phyloP scores from a whole-genome alignment of 1,140 invertebrate species.

The Campodea augens region DNA sequence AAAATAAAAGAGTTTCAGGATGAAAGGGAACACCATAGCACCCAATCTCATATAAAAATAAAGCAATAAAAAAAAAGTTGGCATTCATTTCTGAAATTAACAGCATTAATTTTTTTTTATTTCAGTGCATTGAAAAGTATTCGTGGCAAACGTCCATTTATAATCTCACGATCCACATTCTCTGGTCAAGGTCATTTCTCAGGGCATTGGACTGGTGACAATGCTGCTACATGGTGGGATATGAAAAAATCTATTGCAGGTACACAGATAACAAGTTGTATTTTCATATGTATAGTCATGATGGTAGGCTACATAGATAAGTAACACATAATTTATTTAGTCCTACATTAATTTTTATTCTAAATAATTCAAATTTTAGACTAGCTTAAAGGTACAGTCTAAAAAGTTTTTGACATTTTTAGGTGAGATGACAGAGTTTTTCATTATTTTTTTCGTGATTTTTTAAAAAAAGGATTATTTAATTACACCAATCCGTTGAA shows the following conservation, averaged over 20 bases:
- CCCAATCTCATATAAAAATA: no score
- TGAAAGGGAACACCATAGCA: no score
- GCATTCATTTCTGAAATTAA: not conserved
- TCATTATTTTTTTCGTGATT: no score
- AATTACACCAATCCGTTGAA: no score
- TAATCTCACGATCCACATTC: slow-evolving; percentile 67
- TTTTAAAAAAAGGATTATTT: no score
- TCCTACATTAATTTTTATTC: slow-evolving; percentile 8
- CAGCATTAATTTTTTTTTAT: slow-evolving; percentile 14
- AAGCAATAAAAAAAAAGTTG: not conserved
- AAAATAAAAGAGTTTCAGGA: not conserved
- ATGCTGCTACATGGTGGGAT: slow-evolving; percentile 46
- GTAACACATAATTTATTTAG: slow-evolving; percentile 4
- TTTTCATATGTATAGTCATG: slow-evolving; percentile 9
- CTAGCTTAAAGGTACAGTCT: no score
- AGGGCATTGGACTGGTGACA: slow-evolving; percentile 85
- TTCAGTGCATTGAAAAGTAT: slow-evolving; percentile 44
- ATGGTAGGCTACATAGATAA: not conserved
- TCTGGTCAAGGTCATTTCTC: slow-evolving; percentile 55
- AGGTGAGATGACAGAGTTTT: no score
- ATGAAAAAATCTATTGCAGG: slow-evolving; percentile 39
- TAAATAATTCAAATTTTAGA: slow-evolving; percentile 13
- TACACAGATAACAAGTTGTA: slow-evolving; percentile 18
- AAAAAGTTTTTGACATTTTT: no score
- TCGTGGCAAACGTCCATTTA: slow-evolving; percentile 47